Evolutionary conservation across 35 echinoderm and acorn worm genomes (phyloP).

Genomic region (Ophioderma brevispina): DNA sequence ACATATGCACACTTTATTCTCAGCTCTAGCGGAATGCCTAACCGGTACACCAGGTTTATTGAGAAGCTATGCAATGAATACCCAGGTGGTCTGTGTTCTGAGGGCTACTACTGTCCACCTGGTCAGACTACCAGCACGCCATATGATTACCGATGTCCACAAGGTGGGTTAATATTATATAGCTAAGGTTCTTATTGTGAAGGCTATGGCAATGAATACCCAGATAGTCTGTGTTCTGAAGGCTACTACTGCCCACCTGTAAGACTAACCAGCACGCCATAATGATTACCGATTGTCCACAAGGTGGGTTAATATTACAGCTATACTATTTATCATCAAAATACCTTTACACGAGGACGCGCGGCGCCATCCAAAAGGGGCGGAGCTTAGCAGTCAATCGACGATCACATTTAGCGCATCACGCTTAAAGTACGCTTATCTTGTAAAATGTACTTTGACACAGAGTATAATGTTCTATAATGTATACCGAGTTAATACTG

Average conservation of each 20-base stretch:
- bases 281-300: slow-evolving; percentile 73
- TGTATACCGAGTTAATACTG: too few species aligned
- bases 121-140: slow-evolving; percentile 64
- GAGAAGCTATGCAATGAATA: slow-evolving; percentile 78
- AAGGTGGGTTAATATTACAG: too few species aligned
- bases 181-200: slow-evolving; percentile 88
- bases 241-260: slow-evolving; percentile 94
- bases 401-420: too few species aligned
- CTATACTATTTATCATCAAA: too few species aligned
- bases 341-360: too few species aligned
- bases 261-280: slow-evolving; percentile 41
- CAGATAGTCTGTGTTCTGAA: slow-evolving; percentile 46
- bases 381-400: too few species aligned
- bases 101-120: slow-evolving; percentile 89
- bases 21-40: slow-evolving; percentile 71
- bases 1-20: too few species aligned
- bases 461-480: too few species aligned
- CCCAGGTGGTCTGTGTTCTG: slow-evolving; percentile 53
- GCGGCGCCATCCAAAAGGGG: too few species aligned
- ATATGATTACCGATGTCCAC: slow-evolving; percentile 71
- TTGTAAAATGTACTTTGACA: too few species aligned
- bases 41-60: slow-evolving; percentile 86
- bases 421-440: too few species aligned
- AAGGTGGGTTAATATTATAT: slow-evolving; percentile 82
- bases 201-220: slow-evolving; percentile 72